Base-by-base conservation (phyloP, 2,797 vertebrate species). In the Uromys caudimaculatus region DNA sequence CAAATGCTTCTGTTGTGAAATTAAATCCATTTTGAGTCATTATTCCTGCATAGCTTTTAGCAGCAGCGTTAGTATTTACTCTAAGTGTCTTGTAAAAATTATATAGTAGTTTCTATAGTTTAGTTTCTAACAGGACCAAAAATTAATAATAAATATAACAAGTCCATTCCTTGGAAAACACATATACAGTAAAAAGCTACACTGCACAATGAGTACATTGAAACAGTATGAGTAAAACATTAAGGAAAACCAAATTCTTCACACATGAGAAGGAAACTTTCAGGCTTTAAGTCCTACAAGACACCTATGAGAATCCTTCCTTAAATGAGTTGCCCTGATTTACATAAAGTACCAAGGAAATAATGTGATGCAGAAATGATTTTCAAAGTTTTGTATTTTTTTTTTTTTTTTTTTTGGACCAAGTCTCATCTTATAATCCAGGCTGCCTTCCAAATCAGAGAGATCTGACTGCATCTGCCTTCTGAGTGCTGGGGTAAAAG, bases 31-130 rank as follows among this genome's bases (percentile, higher is more conserved):
- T 92, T 93, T 78, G 27, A 52, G 17, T 64, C 44, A 86, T 95
- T 96, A 75, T 86, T 85, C 38, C 89, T 54, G 50, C n/a, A 47
- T 94, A 79, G 85, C 69, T 92, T 97, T 96, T 67, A 94, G 50
- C 54, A 82, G 41, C 64, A 90, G 73, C 14, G 47, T 91, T 94
- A 50, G 73, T 13, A 76, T 89, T 94, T 17, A 87, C 1, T 93
- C 93, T 69, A 96, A 85, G 67, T 90, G 44, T 85, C 76, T 95
- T 91, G 0, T 75, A 89, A 91, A 95, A 60, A 27, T 27, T 76
- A 60, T 32, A 32, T 77, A 56, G 2, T 77, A 92, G 47, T 75
- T 95, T 83, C 82, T 50, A 78, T 9, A 94, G 35, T 60, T 14
- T 21, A 54, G 41, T 87, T 58, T 19, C 58, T 92, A 82, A 3